Evolutionary conservation across 2,797 vertebrate genomes (phyloP).

Genomic region (Momotus momota): DNA sequence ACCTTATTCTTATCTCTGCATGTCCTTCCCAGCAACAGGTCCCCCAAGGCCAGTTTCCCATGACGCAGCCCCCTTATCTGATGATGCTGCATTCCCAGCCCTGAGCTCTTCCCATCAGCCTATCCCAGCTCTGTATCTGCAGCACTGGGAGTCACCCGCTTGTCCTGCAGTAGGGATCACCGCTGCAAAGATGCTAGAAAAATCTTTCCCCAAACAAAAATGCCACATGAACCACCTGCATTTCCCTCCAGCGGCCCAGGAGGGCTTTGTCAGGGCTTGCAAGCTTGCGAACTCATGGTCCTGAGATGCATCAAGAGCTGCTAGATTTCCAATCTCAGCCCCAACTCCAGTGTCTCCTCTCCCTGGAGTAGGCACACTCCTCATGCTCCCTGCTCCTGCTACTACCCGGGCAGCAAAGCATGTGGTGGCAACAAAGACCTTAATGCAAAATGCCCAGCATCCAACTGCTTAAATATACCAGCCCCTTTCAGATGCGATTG

Average conservation of each 20-base stretch:
- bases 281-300: neutral
- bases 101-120: neutral
- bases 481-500: neutral
- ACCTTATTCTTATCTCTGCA: conserved; percentile 6
- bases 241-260: neutral
- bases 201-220: neutral
- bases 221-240: fast-evolving
- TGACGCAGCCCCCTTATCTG: neutral
- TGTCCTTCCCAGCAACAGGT: neutral
- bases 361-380: neutral
- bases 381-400: neutral
- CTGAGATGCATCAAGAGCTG: neutral
- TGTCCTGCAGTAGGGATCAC: neutral
- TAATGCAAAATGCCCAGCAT: neutral
- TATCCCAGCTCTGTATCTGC: neutral
- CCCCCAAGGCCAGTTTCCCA: neutral
- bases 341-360: neutral
- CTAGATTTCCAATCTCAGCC: neutral
- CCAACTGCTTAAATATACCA: neutral
- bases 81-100: fast-evolving
- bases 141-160: fast-evolving
- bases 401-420: neutral
- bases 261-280: neutral
- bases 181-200: neutral
- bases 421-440: neutral